Base-by-base conservation (phyloP, 2,888 invertebrate species). In the Hipparchia sbordonii region DNA sequence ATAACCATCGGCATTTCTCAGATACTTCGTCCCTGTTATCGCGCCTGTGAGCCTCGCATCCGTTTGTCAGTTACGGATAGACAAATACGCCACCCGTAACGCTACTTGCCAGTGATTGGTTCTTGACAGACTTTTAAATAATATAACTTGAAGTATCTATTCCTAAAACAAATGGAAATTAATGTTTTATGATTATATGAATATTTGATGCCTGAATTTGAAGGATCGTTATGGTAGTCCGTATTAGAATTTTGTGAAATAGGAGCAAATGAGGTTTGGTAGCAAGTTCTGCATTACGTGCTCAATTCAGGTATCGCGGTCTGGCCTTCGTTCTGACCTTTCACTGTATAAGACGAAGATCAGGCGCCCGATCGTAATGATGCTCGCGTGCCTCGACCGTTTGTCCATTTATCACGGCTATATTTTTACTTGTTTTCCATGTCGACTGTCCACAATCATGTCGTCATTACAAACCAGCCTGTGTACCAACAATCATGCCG, bases 371-470 rank as follows among this genome's bases (percentile, higher is more conserved):
- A 79, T 76, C 79, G 84, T 88, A 89, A 89, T 85, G 87, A 87
- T 82, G 84, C 85, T 88, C 89, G 90, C 90, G 89, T 89, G 90
- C 88, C 86, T 82, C 80, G 77, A 74, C 80, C 80, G 77, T 76
- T 77, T 76, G 74, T 84, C 82, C 90, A 92, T 92, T 92, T 91
- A 91, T 91, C 90, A 92, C 87, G 82, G 84, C 84, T 81, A 85
- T 90, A 89, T 90, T 90, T 91, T 89, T 91, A 91, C 90, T 90
- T 89, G 90, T 91, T 90, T 88, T 84, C 86, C 87, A 85, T 90
- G 91, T 90, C 87, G 85, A 80, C 87, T 89, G 91, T 91, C 89
- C 86, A 90, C 92, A 90, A 89, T 88, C 91, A 90, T 91, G 92
- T 92, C 90, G 87, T 91, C 91, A 92, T 92, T 93, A 92, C 91